Evolutionary conservation across 2,888 invertebrate species (phyloP), one percentile per base, ranked within the genome.

Genomic region (Cephus sareptanus): DNA sequence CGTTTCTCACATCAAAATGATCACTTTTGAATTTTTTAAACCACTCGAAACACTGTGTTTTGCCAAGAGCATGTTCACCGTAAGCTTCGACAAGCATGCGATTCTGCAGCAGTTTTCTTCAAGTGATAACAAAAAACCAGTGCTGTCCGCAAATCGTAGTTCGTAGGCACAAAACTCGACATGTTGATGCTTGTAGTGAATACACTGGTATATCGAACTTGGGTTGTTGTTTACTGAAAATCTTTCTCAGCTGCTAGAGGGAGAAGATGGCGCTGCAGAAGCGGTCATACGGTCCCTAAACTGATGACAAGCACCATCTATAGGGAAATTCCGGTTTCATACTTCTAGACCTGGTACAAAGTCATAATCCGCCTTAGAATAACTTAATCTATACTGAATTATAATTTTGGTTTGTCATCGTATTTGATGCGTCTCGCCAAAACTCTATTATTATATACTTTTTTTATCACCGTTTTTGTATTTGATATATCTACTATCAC

Each of bases 91-190:
- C 34, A 34, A 34, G 34, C 6, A 34, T 34, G 34, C 34, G 78
- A 79, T 74, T 81, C 81, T 77, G 81, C 80, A 77, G 81, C 79
- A 81, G 77, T 81, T 81, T 82, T 79, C 70, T 82, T 81, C 76
- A 83, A 80, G 81, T 80, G 78, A 74, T 74, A 83, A 81, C 77
- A 78, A 73, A 81, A 81, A 81, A 81, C 40, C 77, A 83, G 79
- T 56, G 75, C 76, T 69, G 74, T 76, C 34, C 31, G 12, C 15
- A 56, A 77, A 13, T 75, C 74, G 1, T 37, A 76, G 23, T 35
- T 78, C 34, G 35, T 78, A 71, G 71, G 76, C 68, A 78, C 71
- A 73, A 76, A 78, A 70, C 34, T 78, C 73, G 75, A 78, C 78
- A 76, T 78, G 68, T 76, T 76, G 30, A 73, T 76, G 68, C 37